Conservation (phyloP, 2,113 vertebrate genomes). For the Scytalopus superciliaris region DNA sequence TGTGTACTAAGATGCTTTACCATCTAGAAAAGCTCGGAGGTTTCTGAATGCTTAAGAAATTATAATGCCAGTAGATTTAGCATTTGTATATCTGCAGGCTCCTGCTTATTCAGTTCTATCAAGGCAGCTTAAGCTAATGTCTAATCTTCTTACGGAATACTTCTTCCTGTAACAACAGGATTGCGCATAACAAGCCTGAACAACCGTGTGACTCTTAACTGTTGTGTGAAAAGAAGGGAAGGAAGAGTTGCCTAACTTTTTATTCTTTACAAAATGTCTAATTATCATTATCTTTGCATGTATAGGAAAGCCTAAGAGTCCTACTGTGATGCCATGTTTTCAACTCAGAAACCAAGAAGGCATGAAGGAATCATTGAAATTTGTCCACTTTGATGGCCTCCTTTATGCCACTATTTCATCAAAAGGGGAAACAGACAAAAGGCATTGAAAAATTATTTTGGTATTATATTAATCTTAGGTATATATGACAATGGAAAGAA, state of each 20-base stretch:
- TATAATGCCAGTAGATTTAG: constrained; percentile 63
- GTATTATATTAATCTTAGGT: background rate
- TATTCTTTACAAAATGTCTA: background rate
- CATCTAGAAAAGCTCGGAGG: constrained; percentile 36
- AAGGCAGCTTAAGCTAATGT: constrained; percentile 69
- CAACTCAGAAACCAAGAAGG: background rate
- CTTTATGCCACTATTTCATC: background rate
- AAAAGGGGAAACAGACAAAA: background rate
- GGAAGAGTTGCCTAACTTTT: background rate
- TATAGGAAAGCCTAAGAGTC: background rate
- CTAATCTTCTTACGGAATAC: constrained; percentile 71
- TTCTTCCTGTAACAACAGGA: constrained; percentile 51
- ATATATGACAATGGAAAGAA: background rate
- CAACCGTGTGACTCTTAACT: background rate
- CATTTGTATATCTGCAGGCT: constrained; percentile 68
- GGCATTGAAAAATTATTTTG: background rate
- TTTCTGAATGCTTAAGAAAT: constrained; percentile 72
- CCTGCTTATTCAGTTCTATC: constrained; percentile 66
- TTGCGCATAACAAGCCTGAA: constrained; percentile 49
- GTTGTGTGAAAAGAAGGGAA: background rate
- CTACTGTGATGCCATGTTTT: background rate
- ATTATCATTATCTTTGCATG: background rate
- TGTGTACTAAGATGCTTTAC: constrained; percentile 42
- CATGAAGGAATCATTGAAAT: background rate
- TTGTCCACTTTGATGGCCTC: background rate